A percentile compares a stretch with the other conserved stretches of the same genome.
phyloP scores from a whole-genome alignment of 1,140 invertebrate genomes.

The Drosophila willistoni region DNA sequence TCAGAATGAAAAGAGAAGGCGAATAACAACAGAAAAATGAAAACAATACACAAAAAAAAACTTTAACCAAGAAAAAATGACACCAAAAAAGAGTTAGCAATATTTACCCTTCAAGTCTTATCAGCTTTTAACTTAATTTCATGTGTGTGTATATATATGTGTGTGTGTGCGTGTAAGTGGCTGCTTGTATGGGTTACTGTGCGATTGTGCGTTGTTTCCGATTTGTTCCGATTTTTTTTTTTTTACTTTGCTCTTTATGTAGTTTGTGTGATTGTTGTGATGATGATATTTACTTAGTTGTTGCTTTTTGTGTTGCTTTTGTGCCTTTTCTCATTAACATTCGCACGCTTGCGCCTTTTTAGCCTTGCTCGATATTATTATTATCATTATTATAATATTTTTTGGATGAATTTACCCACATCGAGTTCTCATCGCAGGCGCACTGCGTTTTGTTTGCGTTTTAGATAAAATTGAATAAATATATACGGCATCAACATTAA shows the following conservation, averaged over 20 bases:
- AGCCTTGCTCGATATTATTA: conserved; percentile 43
- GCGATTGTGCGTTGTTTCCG: conserved; percentile 4
- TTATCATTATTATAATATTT: conserved; percentile 11
- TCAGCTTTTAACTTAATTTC: conserved; percentile 49
- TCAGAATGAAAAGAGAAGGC: background rate
- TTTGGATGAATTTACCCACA: conserved; percentile 10
- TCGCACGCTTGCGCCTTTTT: conserved; percentile 38
- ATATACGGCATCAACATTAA: background rate
- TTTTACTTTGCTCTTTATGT: conserved; percentile 31
- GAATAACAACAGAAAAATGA: background rate
- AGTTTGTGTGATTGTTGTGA: conserved; percentile 31
- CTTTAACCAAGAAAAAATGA: background rate
- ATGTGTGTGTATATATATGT: conserved; percentile 20
- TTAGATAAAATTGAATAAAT: conserved; percentile 5
- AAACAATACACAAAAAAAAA: background rate
- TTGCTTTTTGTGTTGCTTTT: conserved; percentile 35
- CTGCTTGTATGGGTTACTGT: background rate
- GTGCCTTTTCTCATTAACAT: conserved; percentile 44
- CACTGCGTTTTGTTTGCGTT: conserved; percentile 3
- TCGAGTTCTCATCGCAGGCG: conserved; percentile 1
- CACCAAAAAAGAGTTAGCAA: conserved; percentile 40
- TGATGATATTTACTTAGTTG: conserved; percentile 30
- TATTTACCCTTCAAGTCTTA: conserved; percentile 54
- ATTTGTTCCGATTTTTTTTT: conserved; percentile 2
- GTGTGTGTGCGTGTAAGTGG: conserved; percentile 3